Conservation (phyloP, 2,113 vertebrate species). For the Percopsis transmontana region DNA sequence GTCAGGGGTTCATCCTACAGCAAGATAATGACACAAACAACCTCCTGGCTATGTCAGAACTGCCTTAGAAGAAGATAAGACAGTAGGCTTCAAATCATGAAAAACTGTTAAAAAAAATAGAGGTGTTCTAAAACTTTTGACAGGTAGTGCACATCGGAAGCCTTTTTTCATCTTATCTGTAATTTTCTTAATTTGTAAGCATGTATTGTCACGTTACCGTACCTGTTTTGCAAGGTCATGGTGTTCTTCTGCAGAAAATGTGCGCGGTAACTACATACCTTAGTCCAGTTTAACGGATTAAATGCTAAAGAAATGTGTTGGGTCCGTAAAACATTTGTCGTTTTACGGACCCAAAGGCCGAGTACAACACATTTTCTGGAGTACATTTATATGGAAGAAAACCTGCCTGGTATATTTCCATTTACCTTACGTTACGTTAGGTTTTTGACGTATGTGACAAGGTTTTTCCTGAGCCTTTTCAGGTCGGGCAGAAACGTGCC, state of each 20-base stretch:
- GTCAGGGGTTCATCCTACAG: too few species aligned
- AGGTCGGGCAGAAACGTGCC: conserved; percentile 52
- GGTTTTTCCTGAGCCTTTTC: fast-evolving
- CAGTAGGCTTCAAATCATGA: too few species aligned
- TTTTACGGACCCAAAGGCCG: conserved; percentile 17
- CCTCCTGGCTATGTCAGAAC: too few species aligned
- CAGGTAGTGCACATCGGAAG: too few species aligned
- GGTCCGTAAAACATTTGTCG: not conserved
- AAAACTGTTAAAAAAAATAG: too few species aligned
- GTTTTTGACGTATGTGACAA: not conserved
- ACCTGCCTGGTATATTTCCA: not conserved
- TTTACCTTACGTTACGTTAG: too few species aligned
- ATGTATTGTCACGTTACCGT: not conserved
- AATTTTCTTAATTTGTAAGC: not conserved
- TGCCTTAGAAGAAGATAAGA: too few species aligned
- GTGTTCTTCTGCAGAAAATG: conserved; percentile 28
- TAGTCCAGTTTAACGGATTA: conserved; percentile 46
- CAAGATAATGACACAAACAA: too few species aligned
- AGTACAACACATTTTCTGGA: conserved; percentile 37
- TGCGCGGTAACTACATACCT: conserved; percentile 52
- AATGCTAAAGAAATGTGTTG: not conserved
- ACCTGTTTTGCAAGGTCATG: conserved; percentile 14
- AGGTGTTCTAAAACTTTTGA: too few species aligned
- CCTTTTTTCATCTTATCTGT: not conserved
- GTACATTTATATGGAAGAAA: conserved; percentile 35